phyloP scores from a whole-genome alignment of 2,888 invertebrate species.

The Pseudeuparius sepicola region DNA sequence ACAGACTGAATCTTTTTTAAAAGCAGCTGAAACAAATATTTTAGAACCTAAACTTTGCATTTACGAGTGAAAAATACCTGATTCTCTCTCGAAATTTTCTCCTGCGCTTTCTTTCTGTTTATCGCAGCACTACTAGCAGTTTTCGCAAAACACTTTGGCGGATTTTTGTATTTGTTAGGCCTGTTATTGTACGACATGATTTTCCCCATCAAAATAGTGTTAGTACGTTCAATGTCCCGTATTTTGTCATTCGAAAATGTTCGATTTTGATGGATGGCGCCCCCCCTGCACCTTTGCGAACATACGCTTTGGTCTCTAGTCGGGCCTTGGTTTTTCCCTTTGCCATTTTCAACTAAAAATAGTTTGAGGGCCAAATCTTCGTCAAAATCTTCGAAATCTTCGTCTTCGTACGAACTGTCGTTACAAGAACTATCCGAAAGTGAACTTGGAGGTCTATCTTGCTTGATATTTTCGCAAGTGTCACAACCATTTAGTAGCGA shows the following conservation, averaged over 20 bases:
- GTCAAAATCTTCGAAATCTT: slow-evolving; percentile 10
- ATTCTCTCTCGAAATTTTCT: slow-evolving; percentile 29
- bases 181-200: slow-evolving; percentile 26
- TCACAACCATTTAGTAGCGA: slow-evolving; percentile 21
- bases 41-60: slow-evolving; percentile 9
- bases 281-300: slow-evolving; percentile 1
- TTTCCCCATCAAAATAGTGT: slow-evolving; percentile 26
- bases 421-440: no score
- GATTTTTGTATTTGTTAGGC: slow-evolving; percentile 23
- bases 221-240: slow-evolving; percentile 23
- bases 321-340: background rate
- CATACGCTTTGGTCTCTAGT: slow-evolving; percentile 1
- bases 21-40: slow-evolving; percentile 25
- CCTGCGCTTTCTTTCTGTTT: slow-evolving; percentile 26
- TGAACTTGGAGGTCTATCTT: no score
- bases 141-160: slow-evolving; percentile 13
- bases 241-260: slow-evolving; percentile 23
- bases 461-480: slow-evolving; percentile 15
- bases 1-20: slow-evolving; percentile 24
- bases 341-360: background rate
- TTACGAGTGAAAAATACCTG: slow-evolving; percentile 17
- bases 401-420: no score
- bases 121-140: slow-evolving; percentile 25
- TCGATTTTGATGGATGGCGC: slow-evolving; percentile 16
- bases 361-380: no score